Evolutionary conservation across 23 tunicate genomes (phyloP), one percentile per base, ranked within the genome.

Genomic region (Styela clava): DNA sequence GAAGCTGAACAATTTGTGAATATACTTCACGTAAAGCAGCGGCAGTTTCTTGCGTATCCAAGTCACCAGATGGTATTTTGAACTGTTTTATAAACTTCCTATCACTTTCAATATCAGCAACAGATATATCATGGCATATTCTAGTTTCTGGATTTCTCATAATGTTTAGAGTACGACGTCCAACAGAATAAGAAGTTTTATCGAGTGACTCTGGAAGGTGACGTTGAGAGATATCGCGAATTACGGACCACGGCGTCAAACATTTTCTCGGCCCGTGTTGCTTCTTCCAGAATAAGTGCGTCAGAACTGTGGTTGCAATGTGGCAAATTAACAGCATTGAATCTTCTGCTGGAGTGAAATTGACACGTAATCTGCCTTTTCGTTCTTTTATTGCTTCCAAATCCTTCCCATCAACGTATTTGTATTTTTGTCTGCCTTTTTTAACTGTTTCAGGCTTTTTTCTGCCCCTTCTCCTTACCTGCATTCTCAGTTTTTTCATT

Each of bases 151-250:
- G 80, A 64, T 83, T 83, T 35, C 32, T 69, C 87, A 88, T 83
- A 29, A 88, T 31, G 0, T 12, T 24, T 24, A 35, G 64, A 1
- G 86, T 78, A 24, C 93, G 82, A n/a, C 87, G 62, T 2, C 81
- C 84, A 35, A 74, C 81, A 2, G 93, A 78, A 74, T 73, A 69
- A 0, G 93, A 88, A 19, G 93, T 88, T 70, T 88, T 88, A 79
- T 88, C 87, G 12, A 28, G 29, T 3, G 87, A 77, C 19, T 78
- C 84, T 23, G 74, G 18, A 9, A 74, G 69, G 67, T 34, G 3
- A 16, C 29, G 25, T 2, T 77, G 86, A 24, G 78, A n/a, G 20
- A 88, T 33, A 78, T 88, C 81, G 24, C 93, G 83, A 0, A 87
- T 69, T 2, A 74, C 83, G 7, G 82, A 78, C 64, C 88, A 82